Base-by-base conservation (phyloP, 2,888 invertebrate genomes). In the Dryadula phaetusa region DNA sequence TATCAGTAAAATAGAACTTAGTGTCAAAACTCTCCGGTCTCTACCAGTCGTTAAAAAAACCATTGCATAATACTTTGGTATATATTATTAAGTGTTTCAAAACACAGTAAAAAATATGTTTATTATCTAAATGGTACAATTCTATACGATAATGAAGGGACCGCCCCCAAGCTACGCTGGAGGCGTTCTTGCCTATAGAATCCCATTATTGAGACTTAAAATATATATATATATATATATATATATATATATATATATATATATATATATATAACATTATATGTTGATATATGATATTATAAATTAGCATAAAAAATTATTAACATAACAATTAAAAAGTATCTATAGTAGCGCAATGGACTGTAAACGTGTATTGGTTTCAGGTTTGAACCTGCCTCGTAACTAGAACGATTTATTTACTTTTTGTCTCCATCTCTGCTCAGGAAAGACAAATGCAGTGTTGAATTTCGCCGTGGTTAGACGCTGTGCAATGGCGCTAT, bases 91-190 rank as follows among this genome's bases (percentile, higher is more conserved):
- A 28, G 1, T 14, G 20, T 14, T 56, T 56, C n/a, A 56, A 37
- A 40, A 22, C 25, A 40, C 25, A 22, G 2, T 25, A 40, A 56
- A 56, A 25, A 25, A 40, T n/a, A 40, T 40, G 6, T 40, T 40
- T 56, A 40, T 14, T 56, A 56, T 40, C 40, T 56, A 40, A 56
- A 56, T 40, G 22, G 56, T n/a, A 16, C 56, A 10, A 56, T n/a
- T 40, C n/a, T 56, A 40, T n/a, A 40, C 5, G 56, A 56, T 25
- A 56, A 56, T 40, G 22, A 25, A 56, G 37, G 56, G 5, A 22
- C 25, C 56, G 25, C 40, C 40, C 40, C n/a, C 56, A 5, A 56
- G 56, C n/a, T 25, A 37, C 14, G 40, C 56, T 40, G n/a, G n/a
- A 10, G 56, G 56, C n/a, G 40, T 8, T 25, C 37, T 40, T 22